phyloP scores from a whole-genome alignment of 2,797 vertebrate genomes.

The Neostethus bicornis region DNA sequence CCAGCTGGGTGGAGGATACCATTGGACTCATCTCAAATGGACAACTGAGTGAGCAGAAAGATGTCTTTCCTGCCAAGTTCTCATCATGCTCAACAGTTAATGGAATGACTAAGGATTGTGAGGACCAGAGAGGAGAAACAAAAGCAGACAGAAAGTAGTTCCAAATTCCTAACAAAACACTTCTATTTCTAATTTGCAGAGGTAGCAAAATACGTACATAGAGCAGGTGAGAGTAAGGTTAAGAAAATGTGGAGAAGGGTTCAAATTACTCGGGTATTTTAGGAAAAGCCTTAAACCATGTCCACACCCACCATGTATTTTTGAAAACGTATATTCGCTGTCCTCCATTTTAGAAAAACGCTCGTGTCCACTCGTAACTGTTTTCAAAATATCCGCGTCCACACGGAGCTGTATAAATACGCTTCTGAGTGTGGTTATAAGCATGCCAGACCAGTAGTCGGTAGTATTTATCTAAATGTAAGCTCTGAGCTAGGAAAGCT shows the following conservation, averaged over 20 bases:
- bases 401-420: too few relatives aligned
- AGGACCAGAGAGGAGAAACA: slow-evolving; percentile 17
- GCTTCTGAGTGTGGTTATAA: too few relatives aligned
- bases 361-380: too few relatives aligned
- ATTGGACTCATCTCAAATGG: slow-evolving; percentile 51
- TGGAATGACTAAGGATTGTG: slow-evolving; percentile 60
- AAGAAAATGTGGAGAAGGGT: slow-evolving; percentile 19
- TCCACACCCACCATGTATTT: too few relatives aligned
- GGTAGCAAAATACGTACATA: slow-evolving; percentile 26
- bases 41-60: slow-evolving; percentile 25
- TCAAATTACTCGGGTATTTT: too few relatives aligned
- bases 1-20: slow-evolving; percentile 38
- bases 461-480: too few relatives aligned
- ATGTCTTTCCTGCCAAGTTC: slow-evolving; percentile 58
- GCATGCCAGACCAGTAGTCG: too few relatives aligned
- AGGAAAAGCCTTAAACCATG: too few relatives aligned
- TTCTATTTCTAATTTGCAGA: slow-evolving; percentile 20
- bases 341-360: too few relatives aligned
- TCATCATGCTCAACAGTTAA: slow-evolving; percentile 54
- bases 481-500: too few relatives aligned
- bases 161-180: slow-evolving; percentile 28
- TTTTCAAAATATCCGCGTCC: too few relatives aligned
- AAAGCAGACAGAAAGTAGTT: slow-evolving; percentile 13
- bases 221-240: slow-evolving; percentile 43
- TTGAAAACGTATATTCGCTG: too few relatives aligned